Percentiles rank a stretch among this genome's conserved stretches.
Conservation (phyloP, 2,797 vertebrate species). For the Trematomus bernacchii region DNA sequence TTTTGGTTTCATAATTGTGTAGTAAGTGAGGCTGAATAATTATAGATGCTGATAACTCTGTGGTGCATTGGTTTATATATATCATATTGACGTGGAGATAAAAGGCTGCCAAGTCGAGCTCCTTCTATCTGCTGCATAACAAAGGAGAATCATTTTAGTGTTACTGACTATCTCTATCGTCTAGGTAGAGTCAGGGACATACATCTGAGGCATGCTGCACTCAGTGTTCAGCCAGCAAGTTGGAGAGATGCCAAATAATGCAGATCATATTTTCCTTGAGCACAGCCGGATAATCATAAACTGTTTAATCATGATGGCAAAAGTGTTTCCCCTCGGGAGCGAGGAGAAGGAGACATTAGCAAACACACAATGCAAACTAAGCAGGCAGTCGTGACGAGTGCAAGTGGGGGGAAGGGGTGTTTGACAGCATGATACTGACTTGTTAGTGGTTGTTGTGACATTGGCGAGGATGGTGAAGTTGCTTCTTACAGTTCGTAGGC, state of each 20-base stretch:
- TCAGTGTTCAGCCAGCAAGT: slow-evolving; percentile 34
- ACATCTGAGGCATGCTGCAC: slow-evolving; percentile 44
- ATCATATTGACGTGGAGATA: slow-evolving; percentile 74
- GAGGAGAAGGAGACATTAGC: slow-evolving; percentile 49
- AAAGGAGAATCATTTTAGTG: slow-evolving; percentile 74
- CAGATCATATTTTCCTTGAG: slow-evolving; percentile 59
- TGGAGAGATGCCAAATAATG: slow-evolving; percentile 59
- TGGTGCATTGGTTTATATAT: slow-evolving; percentile 71
- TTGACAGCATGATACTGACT: slow-evolving; percentile 88
- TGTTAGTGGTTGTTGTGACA: slow-evolving; percentile 92
- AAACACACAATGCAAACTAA: slow-evolving; percentile 62
- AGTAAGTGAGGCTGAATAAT: slow-evolving; percentile 58
- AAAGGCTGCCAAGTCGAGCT: slow-evolving; percentile 72
- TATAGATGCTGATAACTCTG: slow-evolving; percentile 72
- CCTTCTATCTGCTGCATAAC: slow-evolving; percentile 69
- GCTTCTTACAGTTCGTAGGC: slow-evolving; percentile 95
- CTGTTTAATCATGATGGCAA: slow-evolving; percentile 60
- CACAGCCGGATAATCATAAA: slow-evolving; percentile 55
- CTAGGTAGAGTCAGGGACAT: slow-evolving; percentile 70
- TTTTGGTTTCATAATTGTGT: slow-evolving; percentile 44
- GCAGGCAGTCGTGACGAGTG: slow-evolving; percentile 65
- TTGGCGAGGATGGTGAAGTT: slow-evolving; percentile 97
- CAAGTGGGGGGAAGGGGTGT: slow-evolving; percentile 50
- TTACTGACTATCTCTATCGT: slow-evolving; percentile 76
- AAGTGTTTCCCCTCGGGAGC: slow-evolving; percentile 56